Base-by-base conservation (phyloP, 1,140 invertebrate genomes). In the Drosophila lacteicornis region DNA sequence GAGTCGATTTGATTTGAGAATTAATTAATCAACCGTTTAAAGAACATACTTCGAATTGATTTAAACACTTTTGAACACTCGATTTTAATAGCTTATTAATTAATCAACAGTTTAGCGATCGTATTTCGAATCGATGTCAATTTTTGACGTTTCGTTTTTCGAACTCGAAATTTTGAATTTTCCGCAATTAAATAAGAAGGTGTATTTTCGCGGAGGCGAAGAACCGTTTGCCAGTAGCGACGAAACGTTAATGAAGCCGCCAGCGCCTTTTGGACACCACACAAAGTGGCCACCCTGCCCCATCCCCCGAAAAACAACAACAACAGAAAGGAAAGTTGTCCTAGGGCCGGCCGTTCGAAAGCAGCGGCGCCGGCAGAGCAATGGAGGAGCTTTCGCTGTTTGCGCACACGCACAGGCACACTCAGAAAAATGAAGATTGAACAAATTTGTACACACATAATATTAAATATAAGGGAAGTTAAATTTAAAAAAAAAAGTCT, bases 231-330 rank as follows among this genome's bases (percentile, higher is more conserved):
- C 68, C 77, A 84, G 62, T 85, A 88, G 78, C 74, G 85, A 68
- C 84, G 74, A 87, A 82, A 76, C 75, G 84, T 69, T 69, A 90
- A 88, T 88, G 84, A 90, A 88, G 68, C 69, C 73, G 57, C 62
- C 67, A 73, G 65, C 65, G 27, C 33, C 53, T 75, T 38, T 56
- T 75, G 75, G 63, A 77, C 47, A 80, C 47, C 66, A 80, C 50
- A 67, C 69, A 50, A 53, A 73, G 67, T 42, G 40, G 67, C 47
- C 63, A 17, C 30, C 47, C 30, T 17, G 42, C 42, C 40, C 38
- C 4, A 5, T 25, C 22, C 19, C 30, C 12, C 7, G 27, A 19
- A 50, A 40, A 63, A 19, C 36, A 65, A 68, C 30, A 69, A 69
- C n/a, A 45, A 45, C 4, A 47, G 42, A 4, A 2, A 19, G 11